A percentile compares a stretch with the other conserved stretches of the same genome.
Evolutionary conservation across 2,888 invertebrate species (phyloP).

Genomic region (Sturmia bella): DNA sequence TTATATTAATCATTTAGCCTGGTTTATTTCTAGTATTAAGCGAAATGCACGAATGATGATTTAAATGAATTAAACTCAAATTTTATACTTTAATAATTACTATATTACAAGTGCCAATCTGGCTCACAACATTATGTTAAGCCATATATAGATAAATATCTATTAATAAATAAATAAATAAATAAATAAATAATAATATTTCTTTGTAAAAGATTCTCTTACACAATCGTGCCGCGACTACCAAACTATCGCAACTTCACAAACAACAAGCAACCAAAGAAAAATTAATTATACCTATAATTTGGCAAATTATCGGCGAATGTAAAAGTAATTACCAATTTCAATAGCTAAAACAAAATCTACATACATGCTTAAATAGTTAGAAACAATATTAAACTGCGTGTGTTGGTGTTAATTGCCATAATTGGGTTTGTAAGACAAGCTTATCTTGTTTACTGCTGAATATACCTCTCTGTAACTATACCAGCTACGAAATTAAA

Average conservation of each 20-base stretch:
- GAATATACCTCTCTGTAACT: background rate
- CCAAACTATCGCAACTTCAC: background rate
- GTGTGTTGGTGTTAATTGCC: conserved; percentile 67
- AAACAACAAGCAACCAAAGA: background rate
- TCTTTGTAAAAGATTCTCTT: too few species aligned
- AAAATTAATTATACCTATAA: conserved; percentile 31
- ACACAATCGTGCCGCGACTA: background rate
- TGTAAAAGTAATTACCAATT: conserved; percentile 55
- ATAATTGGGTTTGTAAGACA: conserved; percentile 64
- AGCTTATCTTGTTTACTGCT: conserved; percentile 45
- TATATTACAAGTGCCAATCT: too few species aligned
- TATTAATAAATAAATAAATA: too few species aligned
- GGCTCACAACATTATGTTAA: too few species aligned
- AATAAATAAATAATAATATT: too few species aligned
- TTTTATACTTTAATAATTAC: too few species aligned
- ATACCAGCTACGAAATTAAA: conserved; percentile 12
- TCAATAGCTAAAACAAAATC: background rate
- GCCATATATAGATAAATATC: too few species aligned
- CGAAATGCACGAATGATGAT: too few species aligned
- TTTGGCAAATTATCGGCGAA: conserved; percentile 43
- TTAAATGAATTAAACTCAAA: too few species aligned
- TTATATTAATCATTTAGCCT: too few species aligned
- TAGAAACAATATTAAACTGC: conserved; percentile 35
- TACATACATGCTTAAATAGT: background rate
- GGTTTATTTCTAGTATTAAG: too few species aligned